Evolutionary conservation across 2,888 invertebrate species (phyloP).

Genomic region (Spilosoma lubricipeda): DNA sequence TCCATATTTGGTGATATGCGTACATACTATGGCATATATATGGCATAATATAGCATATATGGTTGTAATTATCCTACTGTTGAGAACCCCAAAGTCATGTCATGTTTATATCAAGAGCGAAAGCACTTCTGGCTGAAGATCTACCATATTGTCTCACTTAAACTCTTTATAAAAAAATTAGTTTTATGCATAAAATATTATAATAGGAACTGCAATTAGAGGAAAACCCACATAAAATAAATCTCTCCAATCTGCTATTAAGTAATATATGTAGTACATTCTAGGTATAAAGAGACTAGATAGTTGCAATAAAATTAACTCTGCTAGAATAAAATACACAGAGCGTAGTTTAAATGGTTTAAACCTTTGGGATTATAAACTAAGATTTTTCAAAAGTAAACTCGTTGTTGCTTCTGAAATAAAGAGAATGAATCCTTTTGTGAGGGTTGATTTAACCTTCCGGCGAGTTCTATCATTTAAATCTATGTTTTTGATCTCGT

Average conservation of each 20-base stretch:
- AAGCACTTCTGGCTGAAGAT: no score
- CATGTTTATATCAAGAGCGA: no score
- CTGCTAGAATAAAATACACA: constrained; percentile 40
- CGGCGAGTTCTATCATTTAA: constrained; percentile 46
- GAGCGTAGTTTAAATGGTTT: constrained; percentile 40
- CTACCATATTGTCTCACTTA: background rate
- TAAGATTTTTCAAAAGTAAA: constrained; percentile 41
- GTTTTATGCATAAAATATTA: background rate
- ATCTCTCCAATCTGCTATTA: background rate
- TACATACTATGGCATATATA: no score
- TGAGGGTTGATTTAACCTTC: constrained; percentile 49
- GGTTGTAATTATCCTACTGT: no score
- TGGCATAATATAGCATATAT: no score
- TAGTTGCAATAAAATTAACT: constrained; percentile 36
- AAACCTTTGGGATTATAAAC: constrained; percentile 45
- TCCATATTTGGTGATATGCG: no score
- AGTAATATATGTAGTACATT: background rate
- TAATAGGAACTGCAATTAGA: background rate
- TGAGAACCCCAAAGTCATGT: no score
- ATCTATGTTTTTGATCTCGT: constrained; percentile 64
- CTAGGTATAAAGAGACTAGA: constrained; percentile 13
- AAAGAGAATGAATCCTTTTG: constrained; percentile 43
- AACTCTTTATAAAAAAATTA: background rate
- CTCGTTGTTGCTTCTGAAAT: constrained; percentile 38
- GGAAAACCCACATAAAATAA: no score